Evolutionary conservation across 2,888 invertebrate species (phyloP), one percentile per base, ranked within the genome.

Genomic region (Diaphora mendica): DNA sequence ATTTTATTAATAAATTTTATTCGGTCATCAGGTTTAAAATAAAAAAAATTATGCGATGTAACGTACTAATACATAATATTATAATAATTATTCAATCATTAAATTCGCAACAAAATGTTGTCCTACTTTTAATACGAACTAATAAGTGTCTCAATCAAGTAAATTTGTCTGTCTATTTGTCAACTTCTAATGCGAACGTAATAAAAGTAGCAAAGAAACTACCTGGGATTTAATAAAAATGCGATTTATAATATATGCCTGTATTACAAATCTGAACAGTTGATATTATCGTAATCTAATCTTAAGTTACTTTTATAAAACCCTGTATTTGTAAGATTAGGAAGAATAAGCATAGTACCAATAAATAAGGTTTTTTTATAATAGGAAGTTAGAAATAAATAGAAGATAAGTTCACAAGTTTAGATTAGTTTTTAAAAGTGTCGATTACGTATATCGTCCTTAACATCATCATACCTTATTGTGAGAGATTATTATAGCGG

Each of bases 71-170:
- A 30, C 30, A 62, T 62, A 30, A n/a, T 30, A 39, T 69, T 13
- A 42, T 15, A 23, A 30, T 55, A 69, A 70, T 72, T 65, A 68
- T 73, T 71, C 51, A 30, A 23, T 65, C 35, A 39, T 44, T 64
- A 73, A 73, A 65, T 26, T 51, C 51, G 68, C 30, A 30, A 30
- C 35, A 42, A 68, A 68, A 71, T 68, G 68, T 78, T 73, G 64
- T 59, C 78, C 78, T 71, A 72, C 73, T 78, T 79, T 74, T 64
- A 13, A 71, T 73, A 7, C 17, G 2, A 62, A 30, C 30, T 13
- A 59, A 26, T 26, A 62, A 7, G 62, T 62, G 5, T 62, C 30
- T 30, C 17, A 62, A 59, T 8, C 5, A 62, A 30, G 26, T 62
- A 62, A 62, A 13, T 62, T 17, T 62, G 62, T 62, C 62, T 15